phyloP scores from a whole-genome alignment of 1,140 invertebrate species.

The Lethrus apterus region DNA sequence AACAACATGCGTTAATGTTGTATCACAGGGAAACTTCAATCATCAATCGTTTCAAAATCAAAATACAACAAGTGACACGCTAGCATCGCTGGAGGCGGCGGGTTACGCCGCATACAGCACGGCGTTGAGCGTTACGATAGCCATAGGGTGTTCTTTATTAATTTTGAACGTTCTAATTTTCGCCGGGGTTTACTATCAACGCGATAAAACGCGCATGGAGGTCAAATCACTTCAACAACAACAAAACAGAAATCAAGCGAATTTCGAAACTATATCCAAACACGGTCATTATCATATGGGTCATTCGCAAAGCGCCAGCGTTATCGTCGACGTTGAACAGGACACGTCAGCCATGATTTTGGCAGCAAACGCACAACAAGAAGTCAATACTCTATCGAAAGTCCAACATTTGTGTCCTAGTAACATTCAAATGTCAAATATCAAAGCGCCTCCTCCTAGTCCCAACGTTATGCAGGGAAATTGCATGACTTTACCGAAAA shows the following conservation, averaged over 20 bases:
- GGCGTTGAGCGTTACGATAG: slow-evolving; percentile 77
- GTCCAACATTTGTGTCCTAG: slow-evolving; percentile 51
- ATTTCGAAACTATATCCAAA: slow-evolving; percentile 60
- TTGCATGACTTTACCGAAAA: slow-evolving; percentile 58
- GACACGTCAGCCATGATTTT: slow-evolving; percentile 60
- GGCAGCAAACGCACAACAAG: slow-evolving; percentile 46
- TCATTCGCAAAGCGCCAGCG: slow-evolving; percentile 59
- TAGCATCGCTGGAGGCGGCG: slow-evolving; percentile 70
- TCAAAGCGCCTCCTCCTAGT: slow-evolving; percentile 50
- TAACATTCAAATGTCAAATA: slow-evolving; percentile 51
- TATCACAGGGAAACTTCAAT: slow-evolving; percentile 47
- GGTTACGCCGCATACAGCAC: slow-evolving; percentile 74
- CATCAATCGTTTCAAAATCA: slow-evolving; percentile 49
- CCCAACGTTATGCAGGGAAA: slow-evolving; percentile 50
- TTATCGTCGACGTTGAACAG: slow-evolving; percentile 76
- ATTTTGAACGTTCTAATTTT: slow-evolving; percentile 83
- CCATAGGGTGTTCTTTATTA: slow-evolving; percentile 78
- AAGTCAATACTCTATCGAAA: slow-evolving; percentile 37
- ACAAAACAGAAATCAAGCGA: slow-evolving; percentile 61
- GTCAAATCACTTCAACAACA: slow-evolving; percentile 65
- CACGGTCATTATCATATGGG: slow-evolving; percentile 61
- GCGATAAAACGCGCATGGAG: slow-evolving; percentile 72
- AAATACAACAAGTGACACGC: slow-evolving; percentile 57
- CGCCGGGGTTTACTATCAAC: slow-evolving; percentile 78
- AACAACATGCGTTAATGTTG: slow-evolving; percentile 50